A percentile compares a stretch with the other conserved stretches of the same genome.
Conservation (phyloP, 92 coral and sea anemone genomes). For the Actinostola sp. region DNA sequence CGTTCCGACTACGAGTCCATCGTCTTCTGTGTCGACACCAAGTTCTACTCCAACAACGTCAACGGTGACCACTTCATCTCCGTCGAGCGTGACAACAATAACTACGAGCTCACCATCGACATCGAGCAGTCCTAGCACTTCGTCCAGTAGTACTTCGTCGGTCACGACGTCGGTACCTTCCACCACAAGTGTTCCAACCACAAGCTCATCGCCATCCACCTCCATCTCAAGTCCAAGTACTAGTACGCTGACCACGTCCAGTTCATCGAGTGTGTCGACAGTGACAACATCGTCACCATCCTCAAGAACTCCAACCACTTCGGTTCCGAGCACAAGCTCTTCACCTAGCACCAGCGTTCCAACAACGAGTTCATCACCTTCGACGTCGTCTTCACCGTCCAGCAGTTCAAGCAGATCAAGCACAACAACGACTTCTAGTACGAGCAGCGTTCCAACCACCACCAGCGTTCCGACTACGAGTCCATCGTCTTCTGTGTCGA, state of each 20-base stretch:
- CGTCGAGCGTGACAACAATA: slow-evolving; percentile 20
- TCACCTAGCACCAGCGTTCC: slow-evolving; percentile 11
- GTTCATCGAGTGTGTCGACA: slow-evolving; percentile 12
- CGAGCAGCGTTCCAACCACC: too few species aligned
- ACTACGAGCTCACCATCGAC: slow-evolving; percentile 2
- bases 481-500: too few species aligned
- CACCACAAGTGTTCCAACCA: slow-evolving; percentile 28
- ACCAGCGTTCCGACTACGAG: too few species aligned
- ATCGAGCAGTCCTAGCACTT: background rate
- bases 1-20: slow-evolving; percentile 13
- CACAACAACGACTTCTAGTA: too few species aligned
- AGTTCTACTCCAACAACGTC: slow-evolving; percentile 15
- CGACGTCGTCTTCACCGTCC: too few species aligned
- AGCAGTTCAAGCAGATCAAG: too few species aligned
- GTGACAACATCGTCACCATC: too few species aligned
- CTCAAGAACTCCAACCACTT: background rate
- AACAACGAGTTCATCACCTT: slow-evolving; percentile 19
- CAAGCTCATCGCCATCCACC: slow-evolving; percentile 25
- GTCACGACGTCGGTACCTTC: slow-evolving; percentile 1
- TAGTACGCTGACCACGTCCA: background rate
- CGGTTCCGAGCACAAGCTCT: background rate
- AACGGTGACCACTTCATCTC: background rate
- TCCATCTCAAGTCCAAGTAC: slow-evolving; percentile 24
- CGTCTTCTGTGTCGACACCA: too few species aligned
- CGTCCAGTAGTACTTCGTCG: slow-evolving; percentile 4